Base-by-base conservation (phyloP, 2,888 invertebrate species). In the Hyppa rectilinea region DNA sequence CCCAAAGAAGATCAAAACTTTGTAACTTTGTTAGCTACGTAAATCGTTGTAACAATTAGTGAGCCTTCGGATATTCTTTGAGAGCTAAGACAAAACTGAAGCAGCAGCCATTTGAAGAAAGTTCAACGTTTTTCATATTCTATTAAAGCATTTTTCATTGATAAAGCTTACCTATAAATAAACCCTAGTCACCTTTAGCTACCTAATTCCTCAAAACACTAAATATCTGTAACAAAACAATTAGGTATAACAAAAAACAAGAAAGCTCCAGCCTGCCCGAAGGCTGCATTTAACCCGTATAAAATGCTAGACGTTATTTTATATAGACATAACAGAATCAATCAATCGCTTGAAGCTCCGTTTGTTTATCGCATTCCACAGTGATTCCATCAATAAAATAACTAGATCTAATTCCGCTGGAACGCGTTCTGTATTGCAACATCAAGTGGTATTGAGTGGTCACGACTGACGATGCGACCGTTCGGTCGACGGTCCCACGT, bases 401-500 rank as follows among this genome's bases (percentile, higher is more conserved):
- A 77, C 72, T 81, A 82, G 82, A 85, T 84, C 84, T 83, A 82
- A 87, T 87, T 87, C 78, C 75, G 79, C 75, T 71, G 80, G 84
- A 86, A 83, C 81, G 83, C 75, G 67, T 73, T 81, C 55, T 76
- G 81, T 78, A 79, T 88, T 87, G 83, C 87, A 87, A 88, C 86
- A 88, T 69, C 78, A 45, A 63, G 45, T 69, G 53, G 66, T 73
- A 73, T 59, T 67, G 65, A 64, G 60, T 61, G 52, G 40, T 72
- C 76, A 73, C 53, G 63, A 38, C 70, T 29, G 12, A 23, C 23
- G 49, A 66, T 52, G 59, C 71, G 67, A 80, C 81, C 81, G 81
- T 71, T 80, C 75, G 31, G 72, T 81, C 83, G 34, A 23, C 71
- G 75, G 80, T 56, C 66, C 29, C 52, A 55, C 26, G 34, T 29